These are phyloP conservation scores for Perca schrenkii DNA, from an alignment of 2,113 vertebrate species.

Conservation along the genomic window DNA sequence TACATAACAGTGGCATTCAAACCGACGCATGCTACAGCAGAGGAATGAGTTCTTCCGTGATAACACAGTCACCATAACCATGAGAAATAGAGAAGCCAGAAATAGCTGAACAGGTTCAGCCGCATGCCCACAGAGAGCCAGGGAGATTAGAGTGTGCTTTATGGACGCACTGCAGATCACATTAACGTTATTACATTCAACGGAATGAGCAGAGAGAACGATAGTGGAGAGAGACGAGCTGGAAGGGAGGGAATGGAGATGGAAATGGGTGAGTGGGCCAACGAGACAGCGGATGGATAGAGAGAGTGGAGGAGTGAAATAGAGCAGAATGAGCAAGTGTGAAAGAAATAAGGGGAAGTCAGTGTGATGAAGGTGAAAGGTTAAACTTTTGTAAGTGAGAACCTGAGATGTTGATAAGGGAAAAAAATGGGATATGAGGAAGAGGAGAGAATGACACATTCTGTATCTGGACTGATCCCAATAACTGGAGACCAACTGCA, in stretches of 20 bases:
- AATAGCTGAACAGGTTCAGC: slow-evolving; percentile 68
- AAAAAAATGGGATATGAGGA: neutral
- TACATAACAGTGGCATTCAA: slow-evolving; percentile 23
- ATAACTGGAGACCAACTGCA: slow-evolving; percentile 1
- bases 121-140: slow-evolving; percentile 50
- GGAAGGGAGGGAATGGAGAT: slow-evolving; percentile 12
- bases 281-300: neutral
- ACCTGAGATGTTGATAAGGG: neutral
- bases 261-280: slow-evolving; percentile 30
- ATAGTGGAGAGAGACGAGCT: slow-evolving; percentile 11
- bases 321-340: slow-evolving; percentile 30
- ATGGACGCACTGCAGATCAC: slow-evolving; percentile 74
- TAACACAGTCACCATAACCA: slow-evolving; percentile 61
- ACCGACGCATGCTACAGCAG: slow-evolving; percentile 18
- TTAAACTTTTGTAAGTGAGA: slow-evolving; percentile 8
- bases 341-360: neutral
- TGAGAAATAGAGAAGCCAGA: slow-evolving; percentile 63
- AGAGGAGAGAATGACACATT: neutral
- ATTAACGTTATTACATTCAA: slow-evolving; percentile 75
- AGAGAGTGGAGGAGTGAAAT: neutral
- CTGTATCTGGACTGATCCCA: neutral
- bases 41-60: slow-evolving; percentile 52
- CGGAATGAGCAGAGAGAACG: slow-evolving; percentile 13
- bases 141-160: slow-evolving; percentile 77
- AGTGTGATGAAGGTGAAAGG: slow-evolving; percentile 7